Conservation (phyloP, 2,797 vertebrate genomes). For the Arnoldichthys spilopterus region DNA sequence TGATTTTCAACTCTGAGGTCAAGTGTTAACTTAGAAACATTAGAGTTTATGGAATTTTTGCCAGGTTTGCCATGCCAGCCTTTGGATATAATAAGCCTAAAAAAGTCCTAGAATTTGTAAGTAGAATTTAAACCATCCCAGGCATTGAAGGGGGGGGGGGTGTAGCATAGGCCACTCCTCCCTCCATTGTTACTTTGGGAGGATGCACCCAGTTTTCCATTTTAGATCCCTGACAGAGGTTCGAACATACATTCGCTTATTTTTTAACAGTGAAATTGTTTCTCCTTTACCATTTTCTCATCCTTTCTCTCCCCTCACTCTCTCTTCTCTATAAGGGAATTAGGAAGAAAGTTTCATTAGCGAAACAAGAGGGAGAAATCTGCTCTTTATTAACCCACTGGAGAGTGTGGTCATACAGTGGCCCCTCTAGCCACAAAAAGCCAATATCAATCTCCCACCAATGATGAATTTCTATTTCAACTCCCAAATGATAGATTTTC, state of each 20-base stretch:
- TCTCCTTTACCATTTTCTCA: background rate
- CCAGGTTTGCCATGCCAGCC: no score
- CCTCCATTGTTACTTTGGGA: background rate
- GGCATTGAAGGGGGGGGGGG: no score
- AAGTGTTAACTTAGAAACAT: background rate
- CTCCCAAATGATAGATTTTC: slow-evolving; percentile 56
- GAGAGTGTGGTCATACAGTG: slow-evolving; percentile 53
- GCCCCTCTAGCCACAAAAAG: slow-evolving; percentile 60
- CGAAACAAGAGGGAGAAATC: slow-evolving; percentile 53
- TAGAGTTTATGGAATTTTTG: no score
- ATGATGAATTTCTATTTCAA: slow-evolving; percentile 56
- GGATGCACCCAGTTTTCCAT: background rate
- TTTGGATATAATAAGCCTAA: background rate
- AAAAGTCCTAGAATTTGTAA: no score
- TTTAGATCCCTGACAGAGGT: background rate
- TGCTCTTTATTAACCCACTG: slow-evolving; percentile 59
- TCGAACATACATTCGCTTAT: background rate
- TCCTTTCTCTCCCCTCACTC: background rate
- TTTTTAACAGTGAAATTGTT: background rate
- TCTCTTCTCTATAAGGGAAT: slow-evolving; percentile 48
- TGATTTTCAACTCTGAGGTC: no score
- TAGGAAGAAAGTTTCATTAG: slow-evolving; percentile 61
- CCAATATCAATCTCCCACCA: slow-evolving; percentile 58
- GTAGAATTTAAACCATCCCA: no score
- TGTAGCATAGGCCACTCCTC: background rate